These are phyloP conservation scores for Zaprionus capensis DNA, from an alignment of 1,140 invertebrate species.

Conservation along the genomic window DNA sequence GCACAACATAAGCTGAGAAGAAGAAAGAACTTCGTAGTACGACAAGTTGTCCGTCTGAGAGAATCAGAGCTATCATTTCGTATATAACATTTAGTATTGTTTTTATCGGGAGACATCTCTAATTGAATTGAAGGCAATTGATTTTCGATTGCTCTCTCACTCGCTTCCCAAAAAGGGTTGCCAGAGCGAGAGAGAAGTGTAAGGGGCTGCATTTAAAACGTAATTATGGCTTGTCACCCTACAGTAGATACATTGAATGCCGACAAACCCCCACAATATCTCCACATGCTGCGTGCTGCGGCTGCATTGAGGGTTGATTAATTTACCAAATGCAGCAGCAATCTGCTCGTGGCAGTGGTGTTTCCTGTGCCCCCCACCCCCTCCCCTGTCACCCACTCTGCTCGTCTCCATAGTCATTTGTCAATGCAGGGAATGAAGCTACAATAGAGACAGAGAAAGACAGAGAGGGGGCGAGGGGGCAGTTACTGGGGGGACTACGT, in stretches of 20 bases:
- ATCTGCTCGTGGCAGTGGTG: slow-evolving; percentile 51
- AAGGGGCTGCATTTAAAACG: slow-evolving; percentile 61
- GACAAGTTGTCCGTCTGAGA: not conserved
- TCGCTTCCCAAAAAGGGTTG: not conserved
- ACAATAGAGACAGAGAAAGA: not conserved
- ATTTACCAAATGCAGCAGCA: slow-evolving; percentile 67
- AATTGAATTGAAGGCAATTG: slow-evolving; percentile 71
- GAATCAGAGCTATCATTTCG: too few species aligned
- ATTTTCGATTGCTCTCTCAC: slow-evolving; percentile 55
- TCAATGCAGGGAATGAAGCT: slow-evolving; percentile 17
- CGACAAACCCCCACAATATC: not conserved
- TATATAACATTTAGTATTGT: too few species aligned
- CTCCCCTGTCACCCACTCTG: not conserved
- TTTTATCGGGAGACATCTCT: slow-evolving; percentile 29
- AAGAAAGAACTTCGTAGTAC: not conserved
- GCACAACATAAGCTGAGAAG: too few species aligned
- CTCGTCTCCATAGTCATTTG: slow-evolving; percentile 24
- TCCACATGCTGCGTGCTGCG: not conserved
- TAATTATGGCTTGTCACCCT: slow-evolving; percentile 64
- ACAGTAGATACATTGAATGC: slow-evolving; percentile 6
- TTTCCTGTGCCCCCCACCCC: slow-evolving; percentile 5
- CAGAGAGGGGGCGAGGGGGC: not conserved
- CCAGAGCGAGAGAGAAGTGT: not conserved
- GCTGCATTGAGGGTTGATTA: slow-evolving; percentile 65
- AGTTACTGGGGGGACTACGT: not conserved